Evolutionary conservation across 2,888 invertebrate genomes (phyloP).

Genomic region (Tinea semifulvella): DNA sequence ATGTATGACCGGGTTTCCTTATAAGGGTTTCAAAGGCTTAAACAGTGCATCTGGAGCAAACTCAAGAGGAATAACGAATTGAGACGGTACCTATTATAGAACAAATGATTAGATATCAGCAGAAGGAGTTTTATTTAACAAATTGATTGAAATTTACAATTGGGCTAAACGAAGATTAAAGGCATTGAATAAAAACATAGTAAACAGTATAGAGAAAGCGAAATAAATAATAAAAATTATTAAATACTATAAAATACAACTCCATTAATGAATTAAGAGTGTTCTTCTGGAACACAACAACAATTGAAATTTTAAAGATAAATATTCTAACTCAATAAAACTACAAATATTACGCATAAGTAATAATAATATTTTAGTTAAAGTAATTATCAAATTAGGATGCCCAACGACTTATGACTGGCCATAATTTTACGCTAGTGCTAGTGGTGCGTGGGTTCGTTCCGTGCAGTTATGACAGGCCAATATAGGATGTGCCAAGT

Average conservation of each 20-base stretch:
- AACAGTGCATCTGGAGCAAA: neutral
- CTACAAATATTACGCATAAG: too few species aligned
- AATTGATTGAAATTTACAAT: constrained; percentile 6
- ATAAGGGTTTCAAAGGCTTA: neutral
- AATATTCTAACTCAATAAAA: too few species aligned
- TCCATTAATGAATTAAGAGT: too few species aligned
- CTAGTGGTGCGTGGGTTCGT: constrained; percentile 11
- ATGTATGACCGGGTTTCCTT: neutral
- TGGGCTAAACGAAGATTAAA: neutral
- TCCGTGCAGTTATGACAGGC: constrained; percentile 13
- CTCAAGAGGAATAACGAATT: neutral
- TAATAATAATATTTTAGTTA: neutral
- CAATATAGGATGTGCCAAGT: constrained; percentile 13
- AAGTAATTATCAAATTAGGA: constrained; percentile 3
- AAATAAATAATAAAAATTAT: too few species aligned
- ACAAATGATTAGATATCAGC: neutral
- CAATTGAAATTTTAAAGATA: too few species aligned
- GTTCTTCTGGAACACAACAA: too few species aligned
- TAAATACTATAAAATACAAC: too few species aligned
- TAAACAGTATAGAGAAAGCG: too few species aligned
- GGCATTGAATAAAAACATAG: too few species aligned
- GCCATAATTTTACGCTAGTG: constrained; percentile 11
- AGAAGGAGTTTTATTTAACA: neutral
- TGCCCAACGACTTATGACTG: neutral
- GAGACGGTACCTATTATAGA: constrained; percentile 8